phyloP scores from a whole-genome alignment of 2,888 invertebrate species.

The Myathropa florea region DNA sequence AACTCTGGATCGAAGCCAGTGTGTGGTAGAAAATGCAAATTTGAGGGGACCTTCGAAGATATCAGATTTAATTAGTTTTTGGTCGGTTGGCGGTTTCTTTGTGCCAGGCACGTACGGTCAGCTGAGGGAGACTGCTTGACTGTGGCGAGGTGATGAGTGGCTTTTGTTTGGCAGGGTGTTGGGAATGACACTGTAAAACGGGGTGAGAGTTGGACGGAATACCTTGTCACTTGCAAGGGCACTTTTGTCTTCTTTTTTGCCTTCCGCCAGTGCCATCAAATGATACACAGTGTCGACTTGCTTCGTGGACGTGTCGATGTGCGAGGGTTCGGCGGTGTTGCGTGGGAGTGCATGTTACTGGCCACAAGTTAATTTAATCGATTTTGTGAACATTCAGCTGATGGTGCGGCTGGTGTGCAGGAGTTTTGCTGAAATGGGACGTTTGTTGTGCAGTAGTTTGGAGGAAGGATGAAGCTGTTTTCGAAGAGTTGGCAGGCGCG shows the following conservation, averaged over 20 bases:
- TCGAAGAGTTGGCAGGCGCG: too few species aligned
- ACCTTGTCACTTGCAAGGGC: neutral
- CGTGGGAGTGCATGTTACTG: too few species aligned
- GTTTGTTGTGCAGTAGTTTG: too few species aligned
- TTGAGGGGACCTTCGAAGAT: neutral
- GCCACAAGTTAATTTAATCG: too few species aligned
- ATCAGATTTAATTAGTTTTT: conserved; percentile 47
- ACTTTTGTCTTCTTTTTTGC: neutral
- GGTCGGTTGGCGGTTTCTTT: conserved; percentile 14
- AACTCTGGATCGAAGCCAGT: neutral
- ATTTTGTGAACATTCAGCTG: too few species aligned
- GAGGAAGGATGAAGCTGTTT: too few species aligned
- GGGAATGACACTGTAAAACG: neutral
- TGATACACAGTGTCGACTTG: neutral
- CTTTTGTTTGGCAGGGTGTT: conserved; percentile 9
- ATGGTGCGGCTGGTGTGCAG: too few species aligned
- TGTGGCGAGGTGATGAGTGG: conserved; percentile 10
- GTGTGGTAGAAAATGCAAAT: conserved; percentile 25
- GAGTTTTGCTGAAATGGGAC: too few species aligned
- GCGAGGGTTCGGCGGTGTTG: neutral
- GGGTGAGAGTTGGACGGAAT: neutral
- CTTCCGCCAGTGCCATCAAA: too few species aligned
- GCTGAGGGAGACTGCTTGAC: neutral
- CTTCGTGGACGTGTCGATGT: neutral
- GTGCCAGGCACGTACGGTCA: neutral